Percentiles rank a stretch among this genome's conserved stretches.
phyloP scores from a whole-genome alignment of 2,113 vertebrate species.

The Ictalurus punctatus region DNA sequence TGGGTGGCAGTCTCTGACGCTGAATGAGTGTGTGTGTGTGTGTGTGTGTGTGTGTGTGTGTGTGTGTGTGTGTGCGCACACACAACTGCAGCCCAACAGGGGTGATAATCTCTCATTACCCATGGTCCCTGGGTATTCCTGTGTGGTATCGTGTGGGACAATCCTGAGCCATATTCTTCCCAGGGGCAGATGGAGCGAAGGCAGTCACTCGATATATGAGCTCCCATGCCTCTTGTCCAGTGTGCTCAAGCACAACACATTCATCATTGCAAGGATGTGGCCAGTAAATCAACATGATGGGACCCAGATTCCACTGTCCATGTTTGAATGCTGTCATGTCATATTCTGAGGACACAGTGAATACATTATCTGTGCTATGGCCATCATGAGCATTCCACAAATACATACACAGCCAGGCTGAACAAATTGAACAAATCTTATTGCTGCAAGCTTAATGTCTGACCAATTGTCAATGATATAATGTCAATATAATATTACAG shows the following conservation, averaged over 20 bases:
- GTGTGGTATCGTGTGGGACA: conserved; percentile 46
- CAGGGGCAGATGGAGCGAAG: conserved; percentile 71
- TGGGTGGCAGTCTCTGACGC: conserved; percentile 2
- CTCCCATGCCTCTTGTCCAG: conserved; percentile 58
- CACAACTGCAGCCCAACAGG: conserved; percentile 69
- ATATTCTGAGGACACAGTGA: conserved; percentile 11
- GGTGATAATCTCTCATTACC: conserved; percentile 77
- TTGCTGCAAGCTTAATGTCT: background rate
- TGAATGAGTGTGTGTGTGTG: background rate
- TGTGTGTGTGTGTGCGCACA: background rate
- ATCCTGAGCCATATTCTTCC: conserved; percentile 65
- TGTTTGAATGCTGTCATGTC: conserved; percentile 61
- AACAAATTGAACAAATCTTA: conserved; percentile 9
- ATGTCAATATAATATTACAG: background rate
- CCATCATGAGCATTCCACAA: conserved; percentile 21
- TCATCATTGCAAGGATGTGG: conserved; percentile 59
- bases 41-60: conserved; percentile 16
- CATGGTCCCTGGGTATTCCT: conserved; percentile 66
- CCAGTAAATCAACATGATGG: conserved; percentile 60
- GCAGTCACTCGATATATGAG: conserved; percentile 77
- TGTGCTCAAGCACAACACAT: conserved; percentile 57
- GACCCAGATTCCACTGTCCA: conserved; percentile 43
- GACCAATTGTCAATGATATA: background rate
- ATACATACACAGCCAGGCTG: conserved; percentile 48
- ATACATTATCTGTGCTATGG: conserved; percentile 21